A percentile compares a stretch with the other conserved stretches of the same genome.
Evolutionary conservation across 2,888 invertebrate species (phyloP).

Genomic region (Andrena hattorfiana): DNA sequence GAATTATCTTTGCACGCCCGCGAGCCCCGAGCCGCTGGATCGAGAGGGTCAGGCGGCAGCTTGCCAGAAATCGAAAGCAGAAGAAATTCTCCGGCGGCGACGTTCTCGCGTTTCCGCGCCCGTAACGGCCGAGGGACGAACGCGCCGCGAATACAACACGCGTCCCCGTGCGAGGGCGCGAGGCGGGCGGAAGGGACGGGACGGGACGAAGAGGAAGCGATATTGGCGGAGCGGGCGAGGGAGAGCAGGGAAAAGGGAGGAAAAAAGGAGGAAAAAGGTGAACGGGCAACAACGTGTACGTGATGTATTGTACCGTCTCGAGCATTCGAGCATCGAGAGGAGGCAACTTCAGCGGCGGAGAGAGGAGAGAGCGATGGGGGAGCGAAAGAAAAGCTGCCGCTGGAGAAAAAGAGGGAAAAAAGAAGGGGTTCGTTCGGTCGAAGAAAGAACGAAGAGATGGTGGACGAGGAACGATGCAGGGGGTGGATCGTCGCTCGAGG

Average conservation of each 20-base stretch:
- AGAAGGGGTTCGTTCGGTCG: conserved; percentile 47
- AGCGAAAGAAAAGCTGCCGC: conserved; percentile 56
- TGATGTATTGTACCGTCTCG: conserved; percentile 80
- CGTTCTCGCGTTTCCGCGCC: conserved; percentile 57
- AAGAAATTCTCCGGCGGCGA: conserved; percentile 64
- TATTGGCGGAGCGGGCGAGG: conserved; percentile 30
- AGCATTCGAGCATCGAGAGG: conserved; percentile 76
- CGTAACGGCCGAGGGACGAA: conserved; percentile 45
- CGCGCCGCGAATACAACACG: conserved; percentile 65
- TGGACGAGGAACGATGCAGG: background rate
- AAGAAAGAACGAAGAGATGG: conserved; percentile 59
- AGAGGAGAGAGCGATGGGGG: conserved; percentile 58
- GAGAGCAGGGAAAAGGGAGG: conserved; percentile 36
- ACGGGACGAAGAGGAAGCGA: conserved; percentile 43
- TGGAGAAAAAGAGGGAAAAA: conserved; percentile 52
- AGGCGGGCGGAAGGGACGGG: conserved; percentile 12
- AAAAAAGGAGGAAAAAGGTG: conserved; percentile 57
- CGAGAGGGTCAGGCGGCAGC: conserved; percentile 48
- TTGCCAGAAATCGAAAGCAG: conserved; percentile 64
- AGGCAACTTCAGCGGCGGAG: conserved; percentile 49
- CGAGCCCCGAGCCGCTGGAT: background rate
- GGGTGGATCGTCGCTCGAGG: conserved; percentile 31
- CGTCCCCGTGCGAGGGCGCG: conserved; percentile 25
- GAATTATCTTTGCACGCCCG: background rate
- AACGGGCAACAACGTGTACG: conserved; percentile 75